A percentile compares a stretch with the other conserved stretches of the same genome.
These are phyloP conservation scores for Cyrtorhinus lividipennis DNA, from an alignment of 1,140 invertebrate species.

Conservation along the genomic window DNA sequence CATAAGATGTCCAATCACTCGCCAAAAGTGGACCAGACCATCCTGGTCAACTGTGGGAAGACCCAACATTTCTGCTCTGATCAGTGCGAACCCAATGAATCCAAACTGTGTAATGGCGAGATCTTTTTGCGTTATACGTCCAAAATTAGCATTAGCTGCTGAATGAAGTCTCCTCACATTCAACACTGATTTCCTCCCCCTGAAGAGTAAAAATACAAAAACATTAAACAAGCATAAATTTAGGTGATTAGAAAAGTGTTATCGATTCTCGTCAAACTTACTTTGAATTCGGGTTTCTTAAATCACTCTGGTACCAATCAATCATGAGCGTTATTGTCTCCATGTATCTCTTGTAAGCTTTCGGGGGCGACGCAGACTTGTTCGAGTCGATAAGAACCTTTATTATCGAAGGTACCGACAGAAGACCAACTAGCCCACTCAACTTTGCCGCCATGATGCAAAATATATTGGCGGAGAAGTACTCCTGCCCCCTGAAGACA, in stretches of 20 bases:
- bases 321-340: constrained; percentile 53
- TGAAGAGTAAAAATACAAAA: too few relatives aligned
- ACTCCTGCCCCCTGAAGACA: constrained; percentile 40
- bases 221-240: too few relatives aligned
- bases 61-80: constrained; percentile 49
- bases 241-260: neutral
- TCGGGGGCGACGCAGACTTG: constrained; percentile 42
- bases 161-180: constrained; percentile 48
- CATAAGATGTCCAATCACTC: constrained; percentile 59
- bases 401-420: constrained; percentile 46
- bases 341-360: constrained; percentile 60
- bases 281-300: constrained; percentile 31
- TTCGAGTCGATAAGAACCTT: constrained; percentile 46
- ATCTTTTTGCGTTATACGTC: constrained; percentile 48
- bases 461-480: constrained; percentile 43
- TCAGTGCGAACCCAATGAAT: constrained; percentile 62
- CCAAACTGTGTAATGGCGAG: constrained; percentile 73
- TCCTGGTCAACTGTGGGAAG: constrained; percentile 38
- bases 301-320: constrained; percentile 53
- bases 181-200: constrained; percentile 40
- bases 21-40: constrained; percentile 71
- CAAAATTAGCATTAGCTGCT: constrained; percentile 31
- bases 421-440: constrained; percentile 42
- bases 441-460: constrained; percentile 42
- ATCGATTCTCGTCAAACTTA: constrained; percentile 21